These are phyloP conservation scores for Steinernema scapterisci DNA, from an alignment of 2,888 invertebrate genomes.

Conservation along the genomic window DNA sequence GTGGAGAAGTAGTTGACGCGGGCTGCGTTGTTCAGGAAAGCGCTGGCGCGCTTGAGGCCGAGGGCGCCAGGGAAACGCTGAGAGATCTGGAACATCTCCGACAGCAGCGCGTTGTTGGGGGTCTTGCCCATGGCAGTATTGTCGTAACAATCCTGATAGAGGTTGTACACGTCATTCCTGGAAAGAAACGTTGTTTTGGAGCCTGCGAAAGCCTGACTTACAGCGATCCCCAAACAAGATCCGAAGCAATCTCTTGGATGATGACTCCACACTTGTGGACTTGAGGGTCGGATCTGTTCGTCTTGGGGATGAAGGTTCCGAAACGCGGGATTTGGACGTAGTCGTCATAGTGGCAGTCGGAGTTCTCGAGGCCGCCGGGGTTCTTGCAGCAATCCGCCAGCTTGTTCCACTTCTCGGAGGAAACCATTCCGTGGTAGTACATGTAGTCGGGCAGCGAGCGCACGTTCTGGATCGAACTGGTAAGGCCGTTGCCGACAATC, in stretches of 20 bases:
- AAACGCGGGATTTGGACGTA: conserved; percentile 9
- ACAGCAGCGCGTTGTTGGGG: background rate
- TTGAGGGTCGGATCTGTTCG: background rate
- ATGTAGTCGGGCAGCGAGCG: conserved; percentile 54
- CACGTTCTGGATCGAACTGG: conserved; percentile 47
- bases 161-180: conserved; percentile 58
- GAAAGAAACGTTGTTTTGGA: background rate
- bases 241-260: conserved; percentile 10
- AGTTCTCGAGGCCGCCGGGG: background rate
- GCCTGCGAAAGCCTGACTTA: background rate
- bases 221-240: background rate
- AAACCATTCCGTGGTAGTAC: conserved; percentile 50
- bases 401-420: conserved; percentile 37
- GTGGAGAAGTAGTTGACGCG: conserved; percentile 57
- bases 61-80: background rate
- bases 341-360: conserved; percentile 29
- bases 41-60: background rate
- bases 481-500: conserved; percentile 59
- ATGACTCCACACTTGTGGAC: conserved; percentile 7
- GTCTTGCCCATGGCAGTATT: background rate
- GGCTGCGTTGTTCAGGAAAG: conserved; percentile 33
- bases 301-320: conserved; percentile 4
- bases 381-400: conserved; percentile 22
- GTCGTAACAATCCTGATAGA: conserved; percentile 60
- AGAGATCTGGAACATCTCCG: background rate